These are phyloP conservation scores for Drosophila obscura DNA, from an alignment of 1,140 invertebrate genomes.

Conservation along the genomic window DNA sequence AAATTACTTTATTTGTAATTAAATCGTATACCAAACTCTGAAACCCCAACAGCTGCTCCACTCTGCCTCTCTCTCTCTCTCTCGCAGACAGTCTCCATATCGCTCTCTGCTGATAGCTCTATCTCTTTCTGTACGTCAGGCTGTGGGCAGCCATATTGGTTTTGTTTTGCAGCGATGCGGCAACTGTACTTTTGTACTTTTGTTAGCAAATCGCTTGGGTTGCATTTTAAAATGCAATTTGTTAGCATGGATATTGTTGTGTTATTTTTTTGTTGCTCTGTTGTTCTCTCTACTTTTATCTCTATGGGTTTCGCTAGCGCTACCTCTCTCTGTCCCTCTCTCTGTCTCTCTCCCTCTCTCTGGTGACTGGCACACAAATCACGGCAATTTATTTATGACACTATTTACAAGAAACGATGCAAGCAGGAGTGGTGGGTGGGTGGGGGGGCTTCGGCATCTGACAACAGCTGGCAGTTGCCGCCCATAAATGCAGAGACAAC, in stretches of 20 bases:
- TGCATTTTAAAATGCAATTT: conserved; percentile 76
- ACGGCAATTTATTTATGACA: conserved; percentile 82
- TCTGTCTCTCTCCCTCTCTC: conserved; percentile 24
- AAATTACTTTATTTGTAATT: conserved; percentile 84
- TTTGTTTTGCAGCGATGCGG: conserved; percentile 14
- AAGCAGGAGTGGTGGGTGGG: not conserved
- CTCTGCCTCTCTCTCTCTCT: conserved; percentile 4
- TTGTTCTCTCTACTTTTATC: conserved; percentile 1
- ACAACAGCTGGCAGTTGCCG: conserved; percentile 55
- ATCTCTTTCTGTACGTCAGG: conserved; percentile 7
- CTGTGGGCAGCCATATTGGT: conserved; percentile 43
- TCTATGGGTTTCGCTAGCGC: not conserved
- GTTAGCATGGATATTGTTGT: conserved; percentile 58
- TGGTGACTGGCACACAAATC: conserved; percentile 69
- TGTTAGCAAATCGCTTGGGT: conserved; percentile 70
- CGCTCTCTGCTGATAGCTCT: not conserved
- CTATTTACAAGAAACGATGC: conserved; percentile 66
- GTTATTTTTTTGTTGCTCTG: conserved; percentile 16
- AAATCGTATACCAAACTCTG: conserved; percentile 66
- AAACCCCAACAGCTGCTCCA: conserved; percentile 8
- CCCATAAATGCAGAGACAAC: conserved; percentile 28
- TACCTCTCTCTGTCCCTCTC: too few relatives aligned
- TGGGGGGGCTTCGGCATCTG: not conserved
- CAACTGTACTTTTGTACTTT: conserved; percentile 46
- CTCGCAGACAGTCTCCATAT: not conserved